These are phyloP conservation scores for Zenarchopterus dispar DNA, from an alignment of 2,797 vertebrate species.

Conservation along the genomic window DNA sequence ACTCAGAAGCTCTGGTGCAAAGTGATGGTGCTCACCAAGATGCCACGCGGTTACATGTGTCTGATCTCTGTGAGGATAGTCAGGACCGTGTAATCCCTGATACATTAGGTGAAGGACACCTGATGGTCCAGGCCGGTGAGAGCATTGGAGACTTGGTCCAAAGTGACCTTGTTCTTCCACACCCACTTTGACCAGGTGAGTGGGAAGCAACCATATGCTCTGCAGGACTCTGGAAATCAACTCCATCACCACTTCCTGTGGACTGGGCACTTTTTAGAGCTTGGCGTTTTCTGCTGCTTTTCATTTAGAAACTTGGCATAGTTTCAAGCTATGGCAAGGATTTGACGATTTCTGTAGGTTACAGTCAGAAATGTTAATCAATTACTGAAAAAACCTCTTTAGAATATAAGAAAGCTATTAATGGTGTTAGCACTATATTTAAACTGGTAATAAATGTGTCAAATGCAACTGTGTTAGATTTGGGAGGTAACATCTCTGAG, in stretches of 20 bases:
- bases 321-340: neutral
- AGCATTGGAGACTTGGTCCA: neutral
- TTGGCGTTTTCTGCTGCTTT: neutral
- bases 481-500: neutral
- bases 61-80: slow-evolving; percentile 7
- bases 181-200: neutral
- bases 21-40: neutral
- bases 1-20: neutral
- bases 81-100: slow-evolving; percentile 2
- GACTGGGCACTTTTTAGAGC: neutral
- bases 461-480: slow-evolving; percentile 16
- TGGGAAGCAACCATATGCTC: slow-evolving; percentile 10
- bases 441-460: slow-evolving; percentile 17
- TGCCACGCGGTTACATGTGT: neutral
- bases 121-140: neutral
- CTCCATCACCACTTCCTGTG: slow-evolving; percentile 4
- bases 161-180: slow-evolving; percentile 4
- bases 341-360: slow-evolving; percentile 1
- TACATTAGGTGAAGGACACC: neutral
- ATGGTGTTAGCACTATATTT: neutral
- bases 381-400: no score
- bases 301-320: neutral
- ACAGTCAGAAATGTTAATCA: slow-evolving; percentile 6
- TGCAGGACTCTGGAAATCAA: slow-evolving; percentile 1
- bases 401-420: no score